These are phyloP conservation scores for Watsonalla cultraria DNA, from an alignment of 2,888 invertebrate genomes.

Conservation along the genomic window DNA sequence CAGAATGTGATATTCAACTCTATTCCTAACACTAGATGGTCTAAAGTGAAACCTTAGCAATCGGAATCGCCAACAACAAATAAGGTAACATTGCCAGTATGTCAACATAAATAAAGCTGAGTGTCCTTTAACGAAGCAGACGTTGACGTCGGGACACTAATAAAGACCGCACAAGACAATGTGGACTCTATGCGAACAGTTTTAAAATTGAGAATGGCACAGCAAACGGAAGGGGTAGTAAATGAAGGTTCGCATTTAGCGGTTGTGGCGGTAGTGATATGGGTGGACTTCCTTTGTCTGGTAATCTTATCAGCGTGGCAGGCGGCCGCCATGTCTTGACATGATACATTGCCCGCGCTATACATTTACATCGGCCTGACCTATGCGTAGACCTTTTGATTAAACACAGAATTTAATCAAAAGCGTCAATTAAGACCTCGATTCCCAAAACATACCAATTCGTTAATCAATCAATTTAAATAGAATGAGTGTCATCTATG, in stretches of 20 bases:
- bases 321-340: constrained; percentile 62
- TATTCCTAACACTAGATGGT: constrained; percentile 45
- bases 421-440: constrained; percentile 14
- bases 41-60: constrained; percentile 30
- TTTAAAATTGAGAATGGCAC: constrained; percentile 44
- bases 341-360: constrained; percentile 65
- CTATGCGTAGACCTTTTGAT: constrained; percentile 6
- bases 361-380: constrained; percentile 44
- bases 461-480: constrained; percentile 48
- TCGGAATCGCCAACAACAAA: constrained; percentile 52
- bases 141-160: constrained; percentile 69
- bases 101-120: constrained; percentile 77
- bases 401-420: constrained; percentile 5
- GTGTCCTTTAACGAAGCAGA: constrained; percentile 77
- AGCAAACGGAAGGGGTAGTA: constrained; percentile 45
- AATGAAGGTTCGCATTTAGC: constrained; percentile 73
- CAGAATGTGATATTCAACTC: constrained; percentile 43
- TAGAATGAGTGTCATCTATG: constrained; percentile 35
- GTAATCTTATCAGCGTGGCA: constrained; percentile 73
- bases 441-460: constrained; percentile 20
- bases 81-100: constrained; percentile 73
- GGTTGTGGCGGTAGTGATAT: constrained; percentile 71
- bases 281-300: constrained; percentile 78
- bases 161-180: constrained; percentile 47
- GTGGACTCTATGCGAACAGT: constrained; percentile 47